Base-by-base conservation (phyloP, 2,797 vertebrate species). In the Arrhamphus sclerolepis region DNA sequence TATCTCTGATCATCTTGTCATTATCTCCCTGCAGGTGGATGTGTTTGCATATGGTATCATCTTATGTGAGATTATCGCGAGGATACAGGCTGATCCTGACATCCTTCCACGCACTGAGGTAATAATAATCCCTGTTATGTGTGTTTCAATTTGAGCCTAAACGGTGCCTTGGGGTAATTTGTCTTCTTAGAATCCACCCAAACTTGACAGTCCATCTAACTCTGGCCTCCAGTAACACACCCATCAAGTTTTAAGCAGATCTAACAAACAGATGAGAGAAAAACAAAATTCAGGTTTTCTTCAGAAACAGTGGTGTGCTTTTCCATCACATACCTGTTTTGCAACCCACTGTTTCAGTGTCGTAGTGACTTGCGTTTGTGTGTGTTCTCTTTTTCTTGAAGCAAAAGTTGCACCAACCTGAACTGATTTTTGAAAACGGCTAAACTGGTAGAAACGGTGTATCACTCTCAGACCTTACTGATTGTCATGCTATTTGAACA, bases 11-110 rank as follows among this genome's bases (percentile, higher is more conserved):
- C 0, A 5, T 21, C 51, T 43, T 11, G 0, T 55, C 14, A 10
- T 61, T 20, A 11, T 68, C 7, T 73, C 38, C 56, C 18, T 46
- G 19, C 82, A 99, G 97, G 96, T 94, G 0, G 97, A 99, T 1
- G 94, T 98, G 77, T 98, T 98, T 47, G 94, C 97, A 0, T 99
- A 93, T 0, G 97, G 97, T 40, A 98, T 99, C 76, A 95, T 99
- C 88, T 88, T 98, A 51, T 98, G 97, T 3, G 97, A 99, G 91
- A 84, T 92, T 54, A 98, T 98, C 0, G 97, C 95, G 3, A 92
- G 97, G 52, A 91, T 98, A 57, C 95, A 96, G 1, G 97, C 97
- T 0, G 97, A 98, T 84, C 97, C 97, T 0, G 97, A 99, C 92
- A 92, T 96, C 86, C 86, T 99, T 51, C 97, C 97, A 10, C 94